Evolutionary conservation across 2,888 invertebrate species (phyloP).

Genomic region (Aspidiotus destructor): DNA sequence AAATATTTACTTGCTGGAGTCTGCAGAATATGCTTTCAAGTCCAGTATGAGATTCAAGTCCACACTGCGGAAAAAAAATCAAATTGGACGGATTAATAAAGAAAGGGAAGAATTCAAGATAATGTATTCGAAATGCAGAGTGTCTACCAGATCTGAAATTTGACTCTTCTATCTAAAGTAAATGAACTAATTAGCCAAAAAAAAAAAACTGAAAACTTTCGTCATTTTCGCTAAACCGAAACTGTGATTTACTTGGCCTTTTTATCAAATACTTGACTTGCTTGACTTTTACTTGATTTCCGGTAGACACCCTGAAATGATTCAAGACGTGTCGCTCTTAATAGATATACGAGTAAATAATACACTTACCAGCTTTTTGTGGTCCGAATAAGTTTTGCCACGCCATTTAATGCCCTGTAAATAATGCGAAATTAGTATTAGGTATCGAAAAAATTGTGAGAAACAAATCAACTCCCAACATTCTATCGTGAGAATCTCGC

Average conservation of each 20-base stretch:
- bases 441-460: not conserved
- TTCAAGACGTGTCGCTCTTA: no score
- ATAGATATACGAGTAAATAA: not conserved
- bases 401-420: slow-evolving; percentile 32
- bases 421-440: slow-evolving; percentile 7
- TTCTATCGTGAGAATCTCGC: no score
- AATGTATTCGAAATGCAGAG: no score
- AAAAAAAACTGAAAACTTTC: no score
- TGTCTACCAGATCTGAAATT: no score
- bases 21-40: slow-evolving; percentile 41
- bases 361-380: slow-evolving; percentile 36
- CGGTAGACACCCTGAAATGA: no score
- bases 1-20: slow-evolving; percentile 13
- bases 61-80: slow-evolving; percentile 39
- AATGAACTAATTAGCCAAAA: no score
- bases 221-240: no score
- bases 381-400: slow-evolving; percentile 38
- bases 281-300: no score
- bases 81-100: slow-evolving; percentile 2
- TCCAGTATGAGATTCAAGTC: slow-evolving; percentile 42
- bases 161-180: no score
- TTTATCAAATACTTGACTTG: no score
- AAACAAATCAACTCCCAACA: not conserved
- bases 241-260: no score
- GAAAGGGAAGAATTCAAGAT: slow-evolving; percentile 12